Percentiles rank a stretch among this genome's conserved stretches.
Evolutionary conservation across 1,140 invertebrate species (phyloP).

Genomic region (Drosophila simulans): DNA sequence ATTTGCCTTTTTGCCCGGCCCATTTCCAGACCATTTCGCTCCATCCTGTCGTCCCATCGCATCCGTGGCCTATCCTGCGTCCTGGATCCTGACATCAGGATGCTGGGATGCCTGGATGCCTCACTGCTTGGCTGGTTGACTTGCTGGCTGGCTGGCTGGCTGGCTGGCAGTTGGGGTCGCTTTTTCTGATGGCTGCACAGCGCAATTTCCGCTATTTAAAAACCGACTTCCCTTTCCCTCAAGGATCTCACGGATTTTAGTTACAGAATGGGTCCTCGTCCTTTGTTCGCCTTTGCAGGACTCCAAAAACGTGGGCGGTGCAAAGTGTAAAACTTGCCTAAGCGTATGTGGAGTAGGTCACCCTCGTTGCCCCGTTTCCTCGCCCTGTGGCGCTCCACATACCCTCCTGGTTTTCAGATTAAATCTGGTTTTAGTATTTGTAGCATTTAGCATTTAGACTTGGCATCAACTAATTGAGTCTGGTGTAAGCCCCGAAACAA

Average conservation of each 20-base stretch:
- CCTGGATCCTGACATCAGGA: background rate
- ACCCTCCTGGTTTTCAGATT: slow-evolving; percentile 6
- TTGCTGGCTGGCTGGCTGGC: slow-evolving; percentile 9
- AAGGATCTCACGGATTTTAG: slow-evolving; percentile 35
- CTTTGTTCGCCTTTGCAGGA: slow-evolving; percentile 30
- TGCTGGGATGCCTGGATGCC: too few species aligned
- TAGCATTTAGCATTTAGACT: slow-evolving; percentile 47
- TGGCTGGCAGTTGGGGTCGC: slow-evolving; percentile 46
- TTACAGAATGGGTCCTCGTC: slow-evolving; percentile 44
- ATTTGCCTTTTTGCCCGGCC: slow-evolving; percentile 50
- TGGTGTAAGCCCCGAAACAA: slow-evolving; percentile 41
- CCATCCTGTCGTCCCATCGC: slow-evolving; percentile 11
- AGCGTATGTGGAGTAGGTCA: slow-evolving; percentile 39
- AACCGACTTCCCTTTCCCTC: slow-evolving; percentile 62
- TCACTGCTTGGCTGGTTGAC: background rate
- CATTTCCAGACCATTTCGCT: slow-evolving; percentile 16
- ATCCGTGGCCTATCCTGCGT: slow-evolving; percentile 33
- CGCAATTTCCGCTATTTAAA: slow-evolving; percentile 82
- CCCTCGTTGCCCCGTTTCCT: background rate
- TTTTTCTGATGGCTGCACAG: slow-evolving; percentile 77
- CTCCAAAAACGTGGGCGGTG: slow-evolving; percentile 13
- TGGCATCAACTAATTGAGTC: slow-evolving; percentile 45
- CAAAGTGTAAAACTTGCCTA: slow-evolving; percentile 37
- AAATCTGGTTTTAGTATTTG: slow-evolving; percentile 48
- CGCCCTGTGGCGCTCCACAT: background rate